Base-by-base conservation (phyloP, 2,113 vertebrate species). In the Gallinago media region DNA sequence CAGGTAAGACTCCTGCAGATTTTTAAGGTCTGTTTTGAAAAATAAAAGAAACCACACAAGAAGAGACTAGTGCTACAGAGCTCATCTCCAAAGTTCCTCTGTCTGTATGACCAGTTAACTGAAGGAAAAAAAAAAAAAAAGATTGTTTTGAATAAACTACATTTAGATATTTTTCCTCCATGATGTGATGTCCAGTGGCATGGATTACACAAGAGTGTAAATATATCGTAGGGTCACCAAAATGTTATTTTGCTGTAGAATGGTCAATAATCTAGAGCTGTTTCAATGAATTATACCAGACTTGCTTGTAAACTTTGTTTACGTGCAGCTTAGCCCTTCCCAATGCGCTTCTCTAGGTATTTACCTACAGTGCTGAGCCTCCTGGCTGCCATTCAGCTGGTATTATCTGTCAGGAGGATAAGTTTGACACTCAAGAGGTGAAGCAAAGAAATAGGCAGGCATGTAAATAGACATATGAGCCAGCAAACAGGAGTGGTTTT, bases 401-500 rank as follows among this genome's bases (percentile, higher is more conserved):
- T 50, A 15, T 85, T 78, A 80, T 26, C 63, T 54, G 15, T 73
- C 75, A 74, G 38, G 70, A 93, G 59, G 23, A 56, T 36, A 68
- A 81, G 49, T 65, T 34, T 89, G 54, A 68, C 44, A 49, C 47
- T 94, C 56, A 56, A 63, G 83, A 94, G 20, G 62, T 85, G 55
- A 90, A 92, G 61, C 68, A 88, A 80, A 95, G 58, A 76, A 94
- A 63, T 20, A 77, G 32, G 31, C 42, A 80, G 40, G 52, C 86
- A 86, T 94, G 94, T 86, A 81, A 92, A 52, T 8, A 79, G 25
- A 46, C 4, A 12, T 12, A 55, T 4, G 44, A 92, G 61, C 85
- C 92, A 95, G 83, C 52, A 94, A 91, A 80, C 12, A 91, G 31
- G 47, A 65, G 52, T 72, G 76, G 49, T 12, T 94, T 94, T 82